phyloP scores from a whole-genome alignment of 2,888 invertebrate species.

The Molanna angustata region DNA sequence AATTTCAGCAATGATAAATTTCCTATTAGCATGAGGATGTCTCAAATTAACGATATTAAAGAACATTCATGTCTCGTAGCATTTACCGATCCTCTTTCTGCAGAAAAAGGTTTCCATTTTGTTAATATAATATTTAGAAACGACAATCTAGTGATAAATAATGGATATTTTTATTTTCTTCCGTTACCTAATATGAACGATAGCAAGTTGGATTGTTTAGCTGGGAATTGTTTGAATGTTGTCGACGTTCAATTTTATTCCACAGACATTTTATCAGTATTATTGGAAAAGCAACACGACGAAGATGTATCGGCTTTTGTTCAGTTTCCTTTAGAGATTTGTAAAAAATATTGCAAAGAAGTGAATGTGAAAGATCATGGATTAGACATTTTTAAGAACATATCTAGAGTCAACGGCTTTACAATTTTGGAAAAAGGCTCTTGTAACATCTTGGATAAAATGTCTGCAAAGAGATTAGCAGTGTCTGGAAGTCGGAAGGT shows the following conservation, averaged over 20 bases:
- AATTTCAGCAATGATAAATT: conserved; percentile 36
- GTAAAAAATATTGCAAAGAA: conserved; percentile 47
- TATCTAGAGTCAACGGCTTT: conserved; percentile 53
- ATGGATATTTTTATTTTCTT: conserved; percentile 55
- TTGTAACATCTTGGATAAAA: conserved; percentile 63
- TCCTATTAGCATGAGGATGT: conserved; percentile 43
- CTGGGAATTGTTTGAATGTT: conserved; percentile 48
- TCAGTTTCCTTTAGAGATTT: conserved; percentile 50
- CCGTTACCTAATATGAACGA: conserved; percentile 44
- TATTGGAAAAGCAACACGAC: conserved; percentile 56
- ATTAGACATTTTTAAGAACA: conserved; percentile 38
- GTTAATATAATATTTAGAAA: conserved; percentile 51
- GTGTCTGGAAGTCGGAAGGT: conserved; percentile 84
- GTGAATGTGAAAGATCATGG: conserved; percentile 29
- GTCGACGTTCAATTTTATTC: conserved; percentile 78
- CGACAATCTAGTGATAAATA: conserved; percentile 45
- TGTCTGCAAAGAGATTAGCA: conserved; percentile 67
- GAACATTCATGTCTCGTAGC: conserved; percentile 54
- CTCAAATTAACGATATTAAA: conserved; percentile 50
- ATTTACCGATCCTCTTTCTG: conserved; percentile 45
- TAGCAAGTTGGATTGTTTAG: conserved; percentile 35
- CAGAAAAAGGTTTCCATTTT: conserved; percentile 50
- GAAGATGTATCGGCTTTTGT: conserved; percentile 49
- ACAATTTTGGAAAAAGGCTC: conserved; percentile 52
- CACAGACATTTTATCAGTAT: conserved; percentile 65